Evolutionary conservation across 2,797 vertebrate species (phyloP), one percentile per base, ranked within the genome.

Genomic region (Cuculus canorus): DNA sequence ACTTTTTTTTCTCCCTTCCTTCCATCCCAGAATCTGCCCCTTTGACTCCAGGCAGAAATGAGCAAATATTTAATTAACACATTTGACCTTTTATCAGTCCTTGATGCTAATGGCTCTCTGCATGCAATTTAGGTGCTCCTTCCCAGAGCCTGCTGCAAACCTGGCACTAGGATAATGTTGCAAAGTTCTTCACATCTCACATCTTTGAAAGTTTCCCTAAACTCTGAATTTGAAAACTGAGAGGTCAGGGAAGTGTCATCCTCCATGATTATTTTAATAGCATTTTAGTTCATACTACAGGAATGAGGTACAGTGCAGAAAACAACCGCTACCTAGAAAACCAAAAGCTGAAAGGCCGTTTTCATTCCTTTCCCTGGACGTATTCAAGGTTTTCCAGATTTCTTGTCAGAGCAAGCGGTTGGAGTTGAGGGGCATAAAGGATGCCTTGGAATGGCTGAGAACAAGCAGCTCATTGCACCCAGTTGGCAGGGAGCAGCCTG

Each of bases 1-100:
- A 9, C 0, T 27, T 66, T 48, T 54, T 41, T 35, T 57, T 45
- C 28, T 35, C 13, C 9, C 53, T 61, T 71, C 45, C 39, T 90
- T 84, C 65, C 41, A 54, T 57, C 63, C 33, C 79, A 89, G 39
- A 87, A 85, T 14, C 72, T 81, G 48, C 76, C 82, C 79, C 57
- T 81, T 80, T 77, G 72, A 90, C 72, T 88, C 37, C 45, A 82
- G 59, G 6, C 17, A 59, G 68, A 82, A 30, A 86, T 65, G 32
- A 95, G 45, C 85, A 90, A 91, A 71, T 86, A 64, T 85, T 91
- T 89, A 76, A 87, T 91, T 92, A 96, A 93, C 78, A 80, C 23
- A 7, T 77, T 2, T 66, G 84, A 93, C 94, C 78, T 94, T 87
- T 75, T 80, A 90, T 87, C 82, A 89, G 92, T 3, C 0, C 56